These are phyloP conservation scores for Callorhinus ursinus DNA, from an alignment of 2,113 vertebrate species.

Conservation along the genomic window DNA sequence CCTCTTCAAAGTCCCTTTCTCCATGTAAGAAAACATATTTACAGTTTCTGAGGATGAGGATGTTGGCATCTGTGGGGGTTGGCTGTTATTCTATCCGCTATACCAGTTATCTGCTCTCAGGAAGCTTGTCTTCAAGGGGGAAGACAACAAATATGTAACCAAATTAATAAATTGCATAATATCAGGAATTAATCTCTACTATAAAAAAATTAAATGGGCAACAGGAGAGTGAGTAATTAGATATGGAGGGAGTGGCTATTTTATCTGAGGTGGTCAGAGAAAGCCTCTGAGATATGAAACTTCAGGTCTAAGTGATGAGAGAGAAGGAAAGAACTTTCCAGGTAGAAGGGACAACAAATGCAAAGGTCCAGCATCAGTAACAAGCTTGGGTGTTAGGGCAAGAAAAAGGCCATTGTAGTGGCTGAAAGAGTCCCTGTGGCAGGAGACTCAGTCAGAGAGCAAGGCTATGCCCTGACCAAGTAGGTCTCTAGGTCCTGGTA, in stretches of 20 bases:
- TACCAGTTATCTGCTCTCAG: not conserved
- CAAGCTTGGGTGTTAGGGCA: not conserved
- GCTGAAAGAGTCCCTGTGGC: not conserved
- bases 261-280: not conserved
- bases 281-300: not conserved
- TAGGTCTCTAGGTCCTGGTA: not conserved
- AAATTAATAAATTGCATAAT: not conserved
- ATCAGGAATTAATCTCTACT: not conserved
- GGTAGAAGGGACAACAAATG: not conserved
- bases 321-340: not conserved
- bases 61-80: not conserved
- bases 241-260: not conserved
- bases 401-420: fast-evolving
- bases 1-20: not conserved
- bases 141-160: not conserved
- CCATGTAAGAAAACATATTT: not conserved
- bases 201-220: not conserved
- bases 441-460: not conserved
- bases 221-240: not conserved
- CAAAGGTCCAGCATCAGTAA: not conserved
- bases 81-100: not conserved
- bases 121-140: not conserved
- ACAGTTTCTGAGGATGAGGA: not conserved
- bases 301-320: not conserved
- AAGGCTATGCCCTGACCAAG: not conserved